A percentile compares a stretch with the other conserved stretches of the same genome.
These are phyloP conservation scores for Rhinophrynus dorsalis DNA, from an alignment of 2,797 vertebrate genomes.

Conservation along the genomic window DNA sequence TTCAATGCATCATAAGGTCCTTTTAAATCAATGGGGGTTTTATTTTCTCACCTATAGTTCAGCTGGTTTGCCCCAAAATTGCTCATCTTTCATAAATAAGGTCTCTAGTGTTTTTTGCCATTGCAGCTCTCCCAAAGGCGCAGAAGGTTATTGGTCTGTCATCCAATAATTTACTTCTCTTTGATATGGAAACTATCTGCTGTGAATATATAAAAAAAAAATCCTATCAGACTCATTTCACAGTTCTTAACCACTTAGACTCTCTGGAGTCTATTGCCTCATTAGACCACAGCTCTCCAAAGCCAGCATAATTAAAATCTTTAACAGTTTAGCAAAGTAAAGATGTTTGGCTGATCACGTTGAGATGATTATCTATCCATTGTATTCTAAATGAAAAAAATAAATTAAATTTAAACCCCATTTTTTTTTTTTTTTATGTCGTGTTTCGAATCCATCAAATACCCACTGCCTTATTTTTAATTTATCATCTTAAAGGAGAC, in stretches of 20 bases:
- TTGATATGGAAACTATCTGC: slow-evolving; percentile 99
- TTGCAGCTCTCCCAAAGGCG: slow-evolving; percentile 72
- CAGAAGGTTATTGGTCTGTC: slow-evolving; percentile 99
- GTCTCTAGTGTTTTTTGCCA: slow-evolving; percentile 80
- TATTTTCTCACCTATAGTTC: no score
- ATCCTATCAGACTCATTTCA: slow-evolving; percentile 99
- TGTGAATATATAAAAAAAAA: slow-evolving; percentile 95
- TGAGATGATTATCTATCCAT: slow-evolving; percentile 97
- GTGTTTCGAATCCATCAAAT: slow-evolving; percentile 78
- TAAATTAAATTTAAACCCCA: slow-evolving; percentile 95
- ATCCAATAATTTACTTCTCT: slow-evolving; percentile 99
- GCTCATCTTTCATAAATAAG: no score
- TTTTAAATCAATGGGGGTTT: no score
- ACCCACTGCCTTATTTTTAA: slow-evolving; percentile 58
- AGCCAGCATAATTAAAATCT: slow-evolving; percentile 99
- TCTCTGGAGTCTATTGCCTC: slow-evolving; percentile 97
- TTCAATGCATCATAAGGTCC: no score
- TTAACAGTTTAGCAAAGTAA: slow-evolving; percentile 99
- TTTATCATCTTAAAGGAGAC: slow-evolving; percentile 60
- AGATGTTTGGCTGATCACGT: slow-evolving; percentile 99
- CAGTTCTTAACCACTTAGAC: slow-evolving; percentile 95
- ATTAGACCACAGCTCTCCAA: slow-evolving; percentile 99
- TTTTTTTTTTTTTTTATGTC: slow-evolving; percentile 65
- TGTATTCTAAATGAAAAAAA: slow-evolving; percentile 98
- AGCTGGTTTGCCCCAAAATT: no score